Base-by-base conservation (phyloP, 2,113 vertebrate species). In the Misgurnus mizolepis region DNA sequence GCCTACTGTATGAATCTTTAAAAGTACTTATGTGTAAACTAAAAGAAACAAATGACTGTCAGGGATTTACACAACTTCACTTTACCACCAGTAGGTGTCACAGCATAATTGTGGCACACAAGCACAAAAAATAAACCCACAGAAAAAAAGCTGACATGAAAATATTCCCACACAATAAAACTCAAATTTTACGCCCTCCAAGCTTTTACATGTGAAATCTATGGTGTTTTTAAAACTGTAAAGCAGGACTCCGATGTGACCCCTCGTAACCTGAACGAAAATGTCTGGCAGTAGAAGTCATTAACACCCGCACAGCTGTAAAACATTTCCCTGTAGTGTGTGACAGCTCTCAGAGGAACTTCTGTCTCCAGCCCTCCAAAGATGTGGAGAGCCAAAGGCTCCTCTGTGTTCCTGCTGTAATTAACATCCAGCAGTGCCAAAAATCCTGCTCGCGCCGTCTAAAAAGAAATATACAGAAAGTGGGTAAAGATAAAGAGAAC, bases 351-450 rank as follows among this genome's bases (percentile, higher is more conserved):
- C 40, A 39, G 68, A 82, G 73, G 72, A 50, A 12, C 10, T 3
- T 65, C 53, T 55, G 62, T 67, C 60, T 67, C 14, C 14, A 12
- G 40, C 60, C 58, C 69, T 61, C 73, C 14, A 56, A 56, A 79
- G 70, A 82, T n/a, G 50, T 18, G 10, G 67, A 60, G 75, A 62
- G 47, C 76, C 56, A 68, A 74, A 76, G 18, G n/a, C 71, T 76
- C 47, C 49, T 74, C 62, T 78, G 18, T 76, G 60, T 10, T 53
- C 49, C 67, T n/a, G 43, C 68, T 50, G 60, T 82, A 81, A 85
- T 86, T 80, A 80, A 18, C 80, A 40, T 17, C 17, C 39, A 80
- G 69, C 41, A 7, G 64, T 80, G 78, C 62, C 75, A 85, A 80
- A 64, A n/a, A n/a, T 49, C 43, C 49, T 22, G 65, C 49, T 58